These are phyloP conservation scores for Rattus rattus DNA, from an alignment of 2,113 vertebrate genomes.

Conservation along the genomic window DNA sequence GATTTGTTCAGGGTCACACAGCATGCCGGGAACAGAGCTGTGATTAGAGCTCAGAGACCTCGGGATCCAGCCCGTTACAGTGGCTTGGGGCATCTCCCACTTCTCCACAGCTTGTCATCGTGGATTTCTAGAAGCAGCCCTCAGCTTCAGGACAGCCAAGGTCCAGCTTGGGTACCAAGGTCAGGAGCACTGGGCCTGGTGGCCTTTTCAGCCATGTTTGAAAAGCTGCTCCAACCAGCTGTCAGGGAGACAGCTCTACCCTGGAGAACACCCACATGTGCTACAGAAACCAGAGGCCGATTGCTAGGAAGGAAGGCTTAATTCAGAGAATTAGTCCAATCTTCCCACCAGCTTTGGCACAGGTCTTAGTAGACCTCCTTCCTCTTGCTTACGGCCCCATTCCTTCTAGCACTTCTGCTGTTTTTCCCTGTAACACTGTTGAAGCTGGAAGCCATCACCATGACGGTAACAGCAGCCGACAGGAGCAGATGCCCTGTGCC, in stretches of 20 bases:
- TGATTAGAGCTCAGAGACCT: slow-evolving; percentile 27
- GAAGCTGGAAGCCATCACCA: background rate
- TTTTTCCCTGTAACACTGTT: background rate
- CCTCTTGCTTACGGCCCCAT: background rate
- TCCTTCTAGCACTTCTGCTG: background rate
- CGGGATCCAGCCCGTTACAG: background rate
- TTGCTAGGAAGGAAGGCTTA: slow-evolving; percentile 9
- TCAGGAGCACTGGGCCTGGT: background rate
- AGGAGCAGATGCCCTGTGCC: background rate
- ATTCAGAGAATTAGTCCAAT: background rate
- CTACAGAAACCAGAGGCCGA: background rate
- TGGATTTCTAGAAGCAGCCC: slow-evolving; percentile 19
- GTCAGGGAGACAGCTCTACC: background rate
- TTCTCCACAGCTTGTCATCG: background rate
- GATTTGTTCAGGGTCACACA: slow-evolving; percentile 69
- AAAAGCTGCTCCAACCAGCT: slow-evolving; percentile 49
- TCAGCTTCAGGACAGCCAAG: background rate
- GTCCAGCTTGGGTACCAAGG: background rate
- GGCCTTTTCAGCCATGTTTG: slow-evolving; percentile 35
- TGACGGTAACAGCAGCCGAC: background rate
- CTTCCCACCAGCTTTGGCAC: background rate
- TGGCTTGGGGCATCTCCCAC: background rate
- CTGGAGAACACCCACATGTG: background rate
- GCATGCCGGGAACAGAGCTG: background rate
- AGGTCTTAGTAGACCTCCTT: background rate